Conservation (phyloP, 2,888 invertebrate species). For the Spodoptera exigua region DNA sequence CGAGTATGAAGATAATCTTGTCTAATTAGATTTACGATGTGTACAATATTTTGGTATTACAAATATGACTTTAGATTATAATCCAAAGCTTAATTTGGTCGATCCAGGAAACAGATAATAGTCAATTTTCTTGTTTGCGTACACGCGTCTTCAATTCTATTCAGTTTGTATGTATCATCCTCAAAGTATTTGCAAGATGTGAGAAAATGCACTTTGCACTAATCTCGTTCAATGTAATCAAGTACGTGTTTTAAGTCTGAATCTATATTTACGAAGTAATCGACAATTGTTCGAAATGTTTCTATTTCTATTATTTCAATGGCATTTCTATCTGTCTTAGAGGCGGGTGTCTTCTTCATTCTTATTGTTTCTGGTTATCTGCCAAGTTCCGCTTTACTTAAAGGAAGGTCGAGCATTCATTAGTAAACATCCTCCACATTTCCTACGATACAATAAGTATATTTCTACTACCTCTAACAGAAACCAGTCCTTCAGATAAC, state of each 20-base stretch:
- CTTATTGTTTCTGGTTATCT: slow-evolving; percentile 21
- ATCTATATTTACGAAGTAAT: slow-evolving; percentile 15
- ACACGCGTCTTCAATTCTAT: slow-evolving; percentile 9
- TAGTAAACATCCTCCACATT: slow-evolving; percentile 25
- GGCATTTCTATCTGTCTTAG: slow-evolving; percentile 4
- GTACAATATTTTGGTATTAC: slow-evolving; percentile 18
- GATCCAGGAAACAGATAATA: background rate
- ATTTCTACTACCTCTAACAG: slow-evolving; percentile 3
- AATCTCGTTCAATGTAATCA: slow-evolving; percentile 20
- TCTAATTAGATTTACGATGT: slow-evolving; percentile 37
- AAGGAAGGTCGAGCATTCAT: slow-evolving; percentile 25
- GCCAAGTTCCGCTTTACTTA: slow-evolving; percentile 41
- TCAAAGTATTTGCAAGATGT: slow-evolving; percentile 9
- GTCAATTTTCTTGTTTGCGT: background rate
- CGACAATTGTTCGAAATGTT: slow-evolving; percentile 1
- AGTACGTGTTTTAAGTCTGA: slow-evolving; percentile 26
- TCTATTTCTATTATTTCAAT: slow-evolving; percentile 11
- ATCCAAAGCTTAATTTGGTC: slow-evolving; percentile 7
- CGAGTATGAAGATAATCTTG: slow-evolving; percentile 32
- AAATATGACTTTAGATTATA: slow-evolving; percentile 35
- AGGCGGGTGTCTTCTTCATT: slow-evolving; percentile 16
- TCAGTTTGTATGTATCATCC: slow-evolving; percentile 1
- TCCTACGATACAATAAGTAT: background rate
- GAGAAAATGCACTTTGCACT: slow-evolving; percentile 29
- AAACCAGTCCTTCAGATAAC: slow-evolving; percentile 15